Evolutionary conservation across 2,113 vertebrate species (phyloP).

Genomic region (Notarius lentiginosus): DNA sequence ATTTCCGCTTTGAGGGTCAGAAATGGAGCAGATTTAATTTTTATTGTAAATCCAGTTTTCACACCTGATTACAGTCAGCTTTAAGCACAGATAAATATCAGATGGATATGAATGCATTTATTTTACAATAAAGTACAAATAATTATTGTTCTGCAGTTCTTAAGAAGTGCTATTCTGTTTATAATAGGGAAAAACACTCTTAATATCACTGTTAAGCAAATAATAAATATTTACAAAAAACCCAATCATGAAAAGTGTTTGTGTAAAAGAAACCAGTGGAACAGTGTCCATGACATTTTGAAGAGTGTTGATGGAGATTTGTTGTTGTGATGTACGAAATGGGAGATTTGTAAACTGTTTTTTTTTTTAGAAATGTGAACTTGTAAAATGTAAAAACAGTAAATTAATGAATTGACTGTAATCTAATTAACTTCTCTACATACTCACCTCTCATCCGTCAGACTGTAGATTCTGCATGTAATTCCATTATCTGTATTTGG

Average conservation of each 20-base stretch:
- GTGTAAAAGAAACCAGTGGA: not conserved
- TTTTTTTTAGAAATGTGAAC: not conserved
- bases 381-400: not conserved
- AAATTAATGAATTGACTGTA: not conserved
- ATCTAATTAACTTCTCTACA: not conserved
- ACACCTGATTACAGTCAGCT: not conserved
- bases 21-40: not conserved
- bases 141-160: not conserved
- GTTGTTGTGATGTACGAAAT: not conserved
- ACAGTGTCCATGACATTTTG: not conserved
- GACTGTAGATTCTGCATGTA: not conserved
- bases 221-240: not conserved
- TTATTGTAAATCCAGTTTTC: not conserved
- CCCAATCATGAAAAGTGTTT: not conserved
- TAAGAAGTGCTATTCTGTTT: not conserved
- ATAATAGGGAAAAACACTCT: not conserved
- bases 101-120: not conserved
- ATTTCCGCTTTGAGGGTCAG: not conserved
- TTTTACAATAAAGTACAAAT: not conserved
- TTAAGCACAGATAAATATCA: not conserved
- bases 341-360: not conserved
- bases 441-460: not conserved
- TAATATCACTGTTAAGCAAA: not conserved
- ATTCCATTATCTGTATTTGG: not conserved
- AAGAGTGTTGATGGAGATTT: not conserved